Evolutionary conservation across 2,888 invertebrate genomes (phyloP).

Genomic region (Drosophila ustulata): DNA sequence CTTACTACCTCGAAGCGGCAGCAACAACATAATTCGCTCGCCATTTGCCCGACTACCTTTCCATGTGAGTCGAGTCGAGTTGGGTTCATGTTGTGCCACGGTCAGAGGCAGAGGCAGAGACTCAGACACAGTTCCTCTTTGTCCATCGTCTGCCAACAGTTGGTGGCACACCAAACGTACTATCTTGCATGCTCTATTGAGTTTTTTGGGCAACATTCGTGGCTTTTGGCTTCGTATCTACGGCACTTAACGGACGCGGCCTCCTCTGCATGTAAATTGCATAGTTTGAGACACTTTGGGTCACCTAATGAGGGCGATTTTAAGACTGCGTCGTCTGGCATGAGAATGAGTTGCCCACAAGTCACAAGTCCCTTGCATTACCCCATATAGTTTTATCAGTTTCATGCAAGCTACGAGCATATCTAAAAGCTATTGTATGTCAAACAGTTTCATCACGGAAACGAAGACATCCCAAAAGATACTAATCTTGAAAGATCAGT

Average conservation of each 20-base stretch:
- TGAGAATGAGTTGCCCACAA: constrained; percentile 37
- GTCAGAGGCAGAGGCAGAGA: constrained; percentile 13
- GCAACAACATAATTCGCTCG: constrained; percentile 77
- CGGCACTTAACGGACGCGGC: constrained; percentile 55
- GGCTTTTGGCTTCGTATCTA: constrained; percentile 41
- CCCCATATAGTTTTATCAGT: not conserved
- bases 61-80: constrained; percentile 38
- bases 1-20: constrained; percentile 28
- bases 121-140: not conserved
- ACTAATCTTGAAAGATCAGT: not conserved
- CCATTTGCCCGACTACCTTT: constrained; percentile 56
- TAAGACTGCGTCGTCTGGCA: constrained; percentile 36
- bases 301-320: constrained; percentile 75
- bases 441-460: not conserved
- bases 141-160: constrained; percentile 13
- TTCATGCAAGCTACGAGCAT: not conserved
- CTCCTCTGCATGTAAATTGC: constrained; percentile 77
- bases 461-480: not conserved
- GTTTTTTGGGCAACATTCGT: constrained; percentile 48
- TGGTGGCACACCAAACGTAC: constrained; percentile 20
- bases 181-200: constrained; percentile 74
- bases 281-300: constrained; percentile 76
- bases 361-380: constrained; percentile 1
- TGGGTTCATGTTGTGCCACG: constrained; percentile 18
- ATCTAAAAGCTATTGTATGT: not conserved